Evolutionary conservation across 2,113 vertebrate genomes (phyloP).

Genomic region (Paracanthobrama guichenoti): DNA sequence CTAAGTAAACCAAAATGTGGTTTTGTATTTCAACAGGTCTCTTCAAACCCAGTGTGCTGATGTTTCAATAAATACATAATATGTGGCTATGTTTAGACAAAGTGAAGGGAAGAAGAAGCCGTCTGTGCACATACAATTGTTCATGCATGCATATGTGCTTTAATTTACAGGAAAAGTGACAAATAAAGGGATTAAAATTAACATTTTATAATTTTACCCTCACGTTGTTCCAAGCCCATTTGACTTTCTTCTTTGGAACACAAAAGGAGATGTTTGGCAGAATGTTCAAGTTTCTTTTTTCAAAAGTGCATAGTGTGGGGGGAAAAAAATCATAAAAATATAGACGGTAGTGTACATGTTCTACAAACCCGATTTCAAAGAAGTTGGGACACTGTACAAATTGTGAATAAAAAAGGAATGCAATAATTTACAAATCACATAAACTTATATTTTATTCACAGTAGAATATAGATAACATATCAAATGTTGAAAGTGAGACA

Average conservation of each 20-base stretch:
- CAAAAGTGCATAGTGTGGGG: not conserved
- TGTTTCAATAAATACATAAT: not conserved
- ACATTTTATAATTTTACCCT: not conserved
- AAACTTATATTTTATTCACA: too few species aligned
- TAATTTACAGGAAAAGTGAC: not conserved
- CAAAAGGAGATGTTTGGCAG: not conserved
- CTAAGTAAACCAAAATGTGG: not conserved
- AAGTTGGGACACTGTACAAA: too few species aligned
- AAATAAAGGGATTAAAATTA: not conserved
- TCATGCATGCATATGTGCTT: not conserved
- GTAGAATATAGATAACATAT: too few species aligned
- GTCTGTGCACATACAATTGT: not conserved
- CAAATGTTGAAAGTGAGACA: too few species aligned
- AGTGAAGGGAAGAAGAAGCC: not conserved
- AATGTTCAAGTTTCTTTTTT: not conserved
- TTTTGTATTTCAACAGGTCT: constrained; percentile 1
- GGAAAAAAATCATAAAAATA: not conserved
- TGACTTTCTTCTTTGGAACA: not conserved
- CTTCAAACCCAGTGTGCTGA: not conserved
- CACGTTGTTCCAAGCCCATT: not conserved
- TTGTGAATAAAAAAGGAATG: too few species aligned
- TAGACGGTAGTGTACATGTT: not conserved
- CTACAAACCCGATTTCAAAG: too few species aligned
- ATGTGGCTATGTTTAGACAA: not conserved
- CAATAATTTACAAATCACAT: too few species aligned